Evolutionary conservation across 1,140 invertebrate genomes (phyloP).

Genomic region (Alviniconcha marisindica): DNA sequence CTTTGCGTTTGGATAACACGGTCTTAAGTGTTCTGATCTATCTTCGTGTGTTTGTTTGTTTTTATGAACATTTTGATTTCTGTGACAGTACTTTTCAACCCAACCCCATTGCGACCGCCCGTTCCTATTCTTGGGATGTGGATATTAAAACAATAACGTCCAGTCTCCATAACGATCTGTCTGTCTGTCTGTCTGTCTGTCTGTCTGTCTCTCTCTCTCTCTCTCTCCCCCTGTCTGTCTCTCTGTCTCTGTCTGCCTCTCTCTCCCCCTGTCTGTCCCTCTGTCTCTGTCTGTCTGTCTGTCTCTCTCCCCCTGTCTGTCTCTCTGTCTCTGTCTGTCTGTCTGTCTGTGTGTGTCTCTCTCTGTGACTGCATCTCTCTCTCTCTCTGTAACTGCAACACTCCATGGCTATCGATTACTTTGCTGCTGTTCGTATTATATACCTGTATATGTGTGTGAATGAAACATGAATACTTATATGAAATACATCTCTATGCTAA

Average conservation of each 20-base stretch:
- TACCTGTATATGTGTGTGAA: too few relatives aligned
- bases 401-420: too few relatives aligned
- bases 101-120: too few relatives aligned
- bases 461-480: too few relatives aligned
- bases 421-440: too few relatives aligned
- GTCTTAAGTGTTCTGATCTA: too few relatives aligned
- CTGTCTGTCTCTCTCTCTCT: not conserved
- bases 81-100: too few relatives aligned
- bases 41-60: too few relatives aligned
- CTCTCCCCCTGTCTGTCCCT: not conserved
- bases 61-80: too few relatives aligned
- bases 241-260: not conserved
- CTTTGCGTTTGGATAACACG: too few relatives aligned
- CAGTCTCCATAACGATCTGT: not conserved
- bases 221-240: not conserved
- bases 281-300: not conserved
- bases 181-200: not conserved
- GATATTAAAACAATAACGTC: not conserved
- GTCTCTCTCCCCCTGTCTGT: not conserved
- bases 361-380: not conserved
- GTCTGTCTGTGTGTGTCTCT: not conserved
- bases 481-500: too few relatives aligned
- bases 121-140: too few relatives aligned
- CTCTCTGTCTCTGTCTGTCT: not conserved
- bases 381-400: not conserved